These are phyloP conservation scores for Drosophila barbarae DNA, from an alignment of 2,888 invertebrate species.

Conservation along the genomic window DNA sequence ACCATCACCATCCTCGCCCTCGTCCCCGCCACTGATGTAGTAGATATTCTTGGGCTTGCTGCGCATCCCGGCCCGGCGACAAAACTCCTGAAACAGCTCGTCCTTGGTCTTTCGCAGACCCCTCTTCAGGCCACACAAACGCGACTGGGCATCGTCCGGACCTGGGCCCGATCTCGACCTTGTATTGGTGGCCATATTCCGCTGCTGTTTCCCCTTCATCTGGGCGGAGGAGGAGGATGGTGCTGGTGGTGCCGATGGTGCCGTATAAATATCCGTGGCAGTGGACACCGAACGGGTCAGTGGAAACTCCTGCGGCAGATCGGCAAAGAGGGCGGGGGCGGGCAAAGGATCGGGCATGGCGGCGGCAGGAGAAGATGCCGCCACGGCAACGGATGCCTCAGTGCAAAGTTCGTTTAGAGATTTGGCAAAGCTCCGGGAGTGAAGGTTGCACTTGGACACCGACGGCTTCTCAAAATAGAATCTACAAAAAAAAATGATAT, in stretches of 20 bases:
- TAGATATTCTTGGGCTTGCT: slow-evolving; percentile 79
- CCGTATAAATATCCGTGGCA: slow-evolving; percentile 77
- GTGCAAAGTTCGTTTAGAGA: slow-evolving; percentile 79
- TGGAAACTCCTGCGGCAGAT: slow-evolving; percentile 76
- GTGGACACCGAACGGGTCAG: slow-evolving; percentile 79
- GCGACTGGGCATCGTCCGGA: slow-evolving; percentile 46
- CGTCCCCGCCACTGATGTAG: slow-evolving; percentile 74
- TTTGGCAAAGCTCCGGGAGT: slow-evolving; percentile 78
- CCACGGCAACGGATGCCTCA: slow-evolving; percentile 60
- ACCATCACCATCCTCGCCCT: slow-evolving; percentile 36
- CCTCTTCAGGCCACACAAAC: slow-evolving; percentile 76
- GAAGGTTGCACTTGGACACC: slow-evolving; percentile 76
- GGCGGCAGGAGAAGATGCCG: slow-evolving; percentile 41
- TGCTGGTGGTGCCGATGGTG: background rate
- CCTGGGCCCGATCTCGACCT: slow-evolving; percentile 5
- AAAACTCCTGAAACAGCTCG: slow-evolving; percentile 79
- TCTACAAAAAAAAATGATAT: slow-evolving; percentile 41
- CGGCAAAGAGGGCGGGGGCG: slow-evolving; percentile 54
- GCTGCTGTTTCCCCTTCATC: slow-evolving; percentile 55
- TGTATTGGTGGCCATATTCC: slow-evolving; percentile 75
- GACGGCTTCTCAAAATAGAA: slow-evolving; percentile 78
- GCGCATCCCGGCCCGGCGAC: slow-evolving; percentile 77
- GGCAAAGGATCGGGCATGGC: slow-evolving; percentile 47
- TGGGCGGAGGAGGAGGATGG: background rate
- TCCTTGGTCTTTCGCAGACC: slow-evolving; percentile 78